A percentile compares a stretch with the other conserved stretches of the same genome.
These are phyloP conservation scores for Caradrina clavipalpis DNA, from an alignment of 2,888 invertebrate genomes.

Conservation along the genomic window DNA sequence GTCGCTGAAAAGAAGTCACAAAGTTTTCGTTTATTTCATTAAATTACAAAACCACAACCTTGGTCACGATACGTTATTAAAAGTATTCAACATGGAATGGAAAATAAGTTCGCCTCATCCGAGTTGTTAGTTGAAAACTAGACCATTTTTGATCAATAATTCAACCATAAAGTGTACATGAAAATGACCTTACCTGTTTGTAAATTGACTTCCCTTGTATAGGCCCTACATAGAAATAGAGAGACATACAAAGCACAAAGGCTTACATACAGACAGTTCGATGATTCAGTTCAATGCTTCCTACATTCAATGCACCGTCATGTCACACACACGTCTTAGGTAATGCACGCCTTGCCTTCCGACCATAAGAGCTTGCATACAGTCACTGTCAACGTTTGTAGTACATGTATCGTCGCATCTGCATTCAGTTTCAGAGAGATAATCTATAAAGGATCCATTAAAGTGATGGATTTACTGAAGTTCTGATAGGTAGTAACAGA, in stretches of 20 bases:
- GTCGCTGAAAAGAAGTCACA: too few relatives aligned
- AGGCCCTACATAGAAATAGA: not conserved
- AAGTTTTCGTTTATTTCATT: too few relatives aligned
- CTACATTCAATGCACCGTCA: slow-evolving; percentile 28
- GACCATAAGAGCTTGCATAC: not conserved
- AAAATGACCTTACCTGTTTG: not conserved
- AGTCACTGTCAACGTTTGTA: slow-evolving; percentile 11
- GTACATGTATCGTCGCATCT: slow-evolving; percentile 3
- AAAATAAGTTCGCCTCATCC: too few relatives aligned
- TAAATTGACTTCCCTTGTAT: not conserved
- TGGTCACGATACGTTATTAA: too few relatives aligned
- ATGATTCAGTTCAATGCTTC: slow-evolving; percentile 17
- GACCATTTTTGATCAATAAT: too few relatives aligned
- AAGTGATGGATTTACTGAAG: slow-evolving; percentile 28
- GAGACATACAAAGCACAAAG: not conserved
- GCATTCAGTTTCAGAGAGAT: slow-evolving; percentile 21
- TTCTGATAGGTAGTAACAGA: not conserved
- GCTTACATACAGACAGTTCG: slow-evolving; percentile 5
- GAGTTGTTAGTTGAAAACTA: not conserved
- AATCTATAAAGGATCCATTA: slow-evolving; percentile 22
- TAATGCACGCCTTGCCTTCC: slow-evolving; percentile 21
- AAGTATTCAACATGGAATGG: too few relatives aligned
- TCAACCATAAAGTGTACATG: not conserved
- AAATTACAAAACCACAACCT: too few relatives aligned
- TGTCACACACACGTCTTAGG: slow-evolving; percentile 20